Percentiles rank a stretch among this genome's conserved stretches.
These are phyloP conservation scores for Cheilosia vernalis DNA, from an alignment of 2,888 invertebrate genomes.

Conservation along the genomic window DNA sequence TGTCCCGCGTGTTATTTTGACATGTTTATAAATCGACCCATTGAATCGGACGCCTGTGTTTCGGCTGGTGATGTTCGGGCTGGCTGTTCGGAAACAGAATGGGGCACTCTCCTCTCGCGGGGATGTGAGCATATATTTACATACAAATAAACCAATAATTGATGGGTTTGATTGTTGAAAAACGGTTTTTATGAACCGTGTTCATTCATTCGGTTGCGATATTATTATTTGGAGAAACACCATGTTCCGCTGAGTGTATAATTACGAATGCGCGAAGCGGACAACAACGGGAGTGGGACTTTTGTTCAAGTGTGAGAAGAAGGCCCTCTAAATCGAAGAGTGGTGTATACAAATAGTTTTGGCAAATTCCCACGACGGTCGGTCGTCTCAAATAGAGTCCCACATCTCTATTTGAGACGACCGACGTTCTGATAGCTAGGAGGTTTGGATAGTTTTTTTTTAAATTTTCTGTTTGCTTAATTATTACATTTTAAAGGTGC, in stretches of 20 bases:
- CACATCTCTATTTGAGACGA: too few relatives aligned
- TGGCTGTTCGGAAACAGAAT: not conserved
- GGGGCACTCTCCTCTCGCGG: constrained; percentile 5
- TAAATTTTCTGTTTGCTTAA: too few relatives aligned
- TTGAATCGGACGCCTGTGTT: constrained; percentile 51
- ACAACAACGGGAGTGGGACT: not conserved
- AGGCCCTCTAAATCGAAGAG: not conserved
- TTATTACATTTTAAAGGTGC: too few relatives aligned
- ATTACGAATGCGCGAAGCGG: constrained; percentile 6
- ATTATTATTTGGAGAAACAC: constrained; percentile 24
- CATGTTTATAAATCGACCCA: constrained; percentile 74
- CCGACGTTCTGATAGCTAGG: too few relatives aligned
- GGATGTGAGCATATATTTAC: constrained; percentile 57
- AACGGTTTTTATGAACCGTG: constrained; percentile 62
- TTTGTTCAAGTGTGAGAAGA: not conserved
- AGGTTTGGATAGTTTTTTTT: too few relatives aligned
- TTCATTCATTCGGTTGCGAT: constrained; percentile 44
- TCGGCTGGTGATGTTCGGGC: not conserved
- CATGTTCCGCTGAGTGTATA: constrained; percentile 14
- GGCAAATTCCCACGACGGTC: too few relatives aligned
- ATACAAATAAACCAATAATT: constrained; percentile 75
- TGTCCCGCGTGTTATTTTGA: constrained; percentile 68
- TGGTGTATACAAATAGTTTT: too few relatives aligned
- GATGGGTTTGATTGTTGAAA: constrained; percentile 66
- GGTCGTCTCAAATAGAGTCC: too few relatives aligned